Evolutionary conservation across 1,140 invertebrate genomes (phyloP).

Genomic region (Eurosta solidaginis): DNA sequence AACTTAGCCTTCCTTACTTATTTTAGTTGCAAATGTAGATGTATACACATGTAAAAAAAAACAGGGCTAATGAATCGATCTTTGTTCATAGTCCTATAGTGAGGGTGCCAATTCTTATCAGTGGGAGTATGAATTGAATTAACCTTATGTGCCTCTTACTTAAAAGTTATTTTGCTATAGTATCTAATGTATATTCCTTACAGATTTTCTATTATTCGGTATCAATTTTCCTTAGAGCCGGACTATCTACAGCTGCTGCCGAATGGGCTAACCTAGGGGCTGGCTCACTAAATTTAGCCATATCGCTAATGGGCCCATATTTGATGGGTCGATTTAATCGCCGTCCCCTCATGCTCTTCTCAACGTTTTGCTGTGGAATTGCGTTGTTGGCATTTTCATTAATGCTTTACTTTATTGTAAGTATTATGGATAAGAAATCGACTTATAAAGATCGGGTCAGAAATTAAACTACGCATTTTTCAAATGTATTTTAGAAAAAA

Average conservation of each 20-base stretch:
- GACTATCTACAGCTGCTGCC: slow-evolving; percentile 62
- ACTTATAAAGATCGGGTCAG: too few species aligned
- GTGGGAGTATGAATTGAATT: too few species aligned
- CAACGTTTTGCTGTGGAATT: slow-evolving; percentile 61
- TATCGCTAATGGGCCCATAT: slow-evolving; percentile 66
- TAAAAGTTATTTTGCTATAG: too few species aligned
- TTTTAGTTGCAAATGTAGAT: too few species aligned
- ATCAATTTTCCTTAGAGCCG: slow-evolving; percentile 68
- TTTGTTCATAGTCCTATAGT: too few species aligned
- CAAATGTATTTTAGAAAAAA: too few species aligned
- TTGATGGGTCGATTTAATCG: slow-evolving; percentile 65
- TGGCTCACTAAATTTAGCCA: slow-evolving; percentile 69
- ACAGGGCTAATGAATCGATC: too few species aligned
- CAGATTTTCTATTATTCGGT: slow-evolving; percentile 80
- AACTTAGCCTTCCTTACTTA: too few species aligned
- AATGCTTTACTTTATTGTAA: slow-evolving; percentile 65
- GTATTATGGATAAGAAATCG: slow-evolving; percentile 39
- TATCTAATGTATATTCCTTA: not conserved
- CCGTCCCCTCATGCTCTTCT: slow-evolving; percentile 64
- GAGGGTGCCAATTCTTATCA: too few species aligned
- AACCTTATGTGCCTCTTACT: too few species aligned
- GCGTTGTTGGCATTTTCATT: slow-evolving; percentile 64
- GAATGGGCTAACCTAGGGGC: slow-evolving; percentile 73
- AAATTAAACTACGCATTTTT: too few species aligned
- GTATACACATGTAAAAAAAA: too few species aligned